Percentiles rank a stretch among this genome's conserved stretches.
Conservation (phyloP, 2,888 invertebrate species). For the Amphipoea oculea region DNA sequence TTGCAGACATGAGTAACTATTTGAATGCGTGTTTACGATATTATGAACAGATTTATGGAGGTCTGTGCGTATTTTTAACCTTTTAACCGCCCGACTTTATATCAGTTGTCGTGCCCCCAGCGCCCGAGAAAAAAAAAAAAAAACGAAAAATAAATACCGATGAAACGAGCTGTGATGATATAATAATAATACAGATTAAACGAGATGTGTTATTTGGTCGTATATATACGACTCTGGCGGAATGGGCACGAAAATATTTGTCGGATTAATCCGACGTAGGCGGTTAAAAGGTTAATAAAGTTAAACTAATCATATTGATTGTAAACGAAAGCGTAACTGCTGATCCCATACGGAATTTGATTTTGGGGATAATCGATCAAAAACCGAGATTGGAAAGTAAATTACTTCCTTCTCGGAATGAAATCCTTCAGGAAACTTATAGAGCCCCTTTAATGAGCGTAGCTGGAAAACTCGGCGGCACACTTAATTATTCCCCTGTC, state of each 20-base stretch:
- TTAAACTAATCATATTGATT: constrained; percentile 1
- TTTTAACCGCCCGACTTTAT: too few species aligned
- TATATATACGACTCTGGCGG: too few species aligned
- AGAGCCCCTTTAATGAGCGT: constrained; percentile 22
- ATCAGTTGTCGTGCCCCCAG: too few species aligned
- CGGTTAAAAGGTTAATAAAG: too few species aligned
- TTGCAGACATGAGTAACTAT: constrained; percentile 3
- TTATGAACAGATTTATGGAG: constrained; percentile 5
- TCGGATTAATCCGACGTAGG: too few species aligned
- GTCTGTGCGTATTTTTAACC: neutral
- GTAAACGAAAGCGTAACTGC: neutral
- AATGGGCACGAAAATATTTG: too few species aligned
- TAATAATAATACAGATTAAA: too few species aligned
- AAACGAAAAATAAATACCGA: too few species aligned
- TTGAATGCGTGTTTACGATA: neutral
- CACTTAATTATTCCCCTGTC: constrained; percentile 46
- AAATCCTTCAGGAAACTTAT: constrained; percentile 28
- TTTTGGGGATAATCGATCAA: neutral
- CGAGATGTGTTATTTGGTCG: too few species aligned
- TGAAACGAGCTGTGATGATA: too few species aligned
- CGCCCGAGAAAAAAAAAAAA: too few species aligned
- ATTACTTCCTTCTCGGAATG: constrained; percentile 30
- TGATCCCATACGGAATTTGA: neutral
- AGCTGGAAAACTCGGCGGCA: constrained; percentile 29
- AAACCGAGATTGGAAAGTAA: constrained; percentile 18